Conservation (phyloP, 2,888 invertebrate genomes). For the Griposia aprilina region DNA sequence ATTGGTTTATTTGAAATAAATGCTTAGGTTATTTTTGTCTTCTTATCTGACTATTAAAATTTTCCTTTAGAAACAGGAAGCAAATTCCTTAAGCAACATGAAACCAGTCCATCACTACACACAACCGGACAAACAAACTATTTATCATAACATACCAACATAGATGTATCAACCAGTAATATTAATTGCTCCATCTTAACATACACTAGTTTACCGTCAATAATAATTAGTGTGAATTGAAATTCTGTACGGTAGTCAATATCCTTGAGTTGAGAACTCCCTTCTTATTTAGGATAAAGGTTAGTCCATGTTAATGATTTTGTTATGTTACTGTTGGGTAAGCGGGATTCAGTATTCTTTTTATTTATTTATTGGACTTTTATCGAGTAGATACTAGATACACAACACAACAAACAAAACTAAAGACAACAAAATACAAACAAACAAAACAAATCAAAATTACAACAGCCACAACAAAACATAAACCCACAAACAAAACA, state of each 20-base stretch:
- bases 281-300: slow-evolving; percentile 58
- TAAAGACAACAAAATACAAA: too few relatives aligned
- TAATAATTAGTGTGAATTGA: slow-evolving; percentile 67
- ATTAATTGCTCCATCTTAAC: slow-evolving; percentile 46
- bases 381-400: too few relatives aligned
- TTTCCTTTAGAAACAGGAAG: neutral
- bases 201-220: slow-evolving; percentile 36
- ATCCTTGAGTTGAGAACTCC: slow-evolving; percentile 69
- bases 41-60: neutral
- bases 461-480: too few relatives aligned
- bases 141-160: neutral
- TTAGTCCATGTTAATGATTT: slow-evolving; percentile 6
- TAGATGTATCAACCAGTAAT: slow-evolving; percentile 25
- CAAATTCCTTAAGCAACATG: neutral
- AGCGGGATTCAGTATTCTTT: neutral
- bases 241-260: slow-evolving; percentile 52
- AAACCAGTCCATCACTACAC: neutral
- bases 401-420: too few relatives aligned
- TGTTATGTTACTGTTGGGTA: neutral
- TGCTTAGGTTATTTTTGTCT: too few relatives aligned
- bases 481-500: too few relatives aligned
- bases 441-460: too few relatives aligned
- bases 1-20: too few relatives aligned
- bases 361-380: neutral
- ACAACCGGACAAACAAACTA: slow-evolving; percentile 24